A percentile compares a stretch with the other conserved stretches of the same genome.
phyloP scores from a whole-genome alignment of 2,797 vertebrate genomes.

The Cryptoprocta ferox region DNA sequence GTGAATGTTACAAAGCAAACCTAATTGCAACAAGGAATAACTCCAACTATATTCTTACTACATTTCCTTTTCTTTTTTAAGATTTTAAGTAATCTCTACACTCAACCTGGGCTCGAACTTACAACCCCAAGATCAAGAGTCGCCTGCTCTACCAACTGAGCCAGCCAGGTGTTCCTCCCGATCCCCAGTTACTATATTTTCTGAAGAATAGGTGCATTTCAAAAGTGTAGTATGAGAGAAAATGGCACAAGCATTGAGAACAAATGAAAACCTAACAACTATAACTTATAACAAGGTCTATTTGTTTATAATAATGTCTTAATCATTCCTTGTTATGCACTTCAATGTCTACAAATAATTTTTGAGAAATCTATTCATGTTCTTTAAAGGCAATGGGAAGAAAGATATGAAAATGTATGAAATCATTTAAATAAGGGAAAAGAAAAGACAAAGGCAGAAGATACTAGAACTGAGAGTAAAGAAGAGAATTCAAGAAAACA shows the following conservation, averaged over 20 bases:
- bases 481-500: not conserved
- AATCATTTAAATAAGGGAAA: not conserved
- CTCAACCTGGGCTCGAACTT: not conserved
- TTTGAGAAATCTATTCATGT: not conserved
- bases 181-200: not conserved
- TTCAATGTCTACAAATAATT: not conserved
- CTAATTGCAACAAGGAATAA: not conserved
- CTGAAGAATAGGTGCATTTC: not conserved
- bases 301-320: not conserved
- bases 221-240: not conserved
- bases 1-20: not conserved
- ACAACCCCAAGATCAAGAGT: not conserved
- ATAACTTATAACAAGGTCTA: not conserved
- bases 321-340: not conserved
- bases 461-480: not conserved
- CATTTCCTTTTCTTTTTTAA: not conserved
- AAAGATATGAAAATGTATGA: not conserved
- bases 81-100: not conserved
- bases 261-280: not conserved
- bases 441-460: not conserved
- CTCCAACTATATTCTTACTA: not conserved
- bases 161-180: not conserved
- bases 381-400: not conserved
- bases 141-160: not conserved
- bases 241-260: not conserved